Evolutionary conservation across 2,888 invertebrate genomes (phyloP).

Genomic region (Desoria tigrina): DNA sequence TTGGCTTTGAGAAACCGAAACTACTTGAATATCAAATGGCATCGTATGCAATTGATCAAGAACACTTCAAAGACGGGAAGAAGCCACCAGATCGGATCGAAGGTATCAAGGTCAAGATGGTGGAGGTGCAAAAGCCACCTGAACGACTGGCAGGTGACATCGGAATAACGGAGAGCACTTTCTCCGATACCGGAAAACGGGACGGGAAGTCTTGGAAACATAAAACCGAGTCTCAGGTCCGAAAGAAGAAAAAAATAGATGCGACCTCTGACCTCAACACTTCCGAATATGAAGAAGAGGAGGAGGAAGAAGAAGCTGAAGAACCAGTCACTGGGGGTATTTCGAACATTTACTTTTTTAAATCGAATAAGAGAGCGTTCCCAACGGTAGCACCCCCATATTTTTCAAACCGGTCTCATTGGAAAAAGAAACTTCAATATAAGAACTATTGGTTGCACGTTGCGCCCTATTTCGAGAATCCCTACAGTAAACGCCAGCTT

Average conservation of each 20-base stretch:
- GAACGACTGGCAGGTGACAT: background rate
- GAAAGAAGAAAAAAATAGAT: background rate
- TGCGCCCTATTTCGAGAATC: no score
- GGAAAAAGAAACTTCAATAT: no score
- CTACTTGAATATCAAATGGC: conserved; percentile 36
- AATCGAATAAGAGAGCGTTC: no score
- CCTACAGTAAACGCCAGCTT: no score
- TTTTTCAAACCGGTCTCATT: no score
- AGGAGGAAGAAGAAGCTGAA: background rate
- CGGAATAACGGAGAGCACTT: no score
- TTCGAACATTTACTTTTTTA: no score
- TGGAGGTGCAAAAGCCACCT: background rate
- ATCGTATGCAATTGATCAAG: conserved; percentile 34
- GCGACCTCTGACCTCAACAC: background rate
- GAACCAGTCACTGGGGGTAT: no score
- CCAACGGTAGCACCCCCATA: no score
- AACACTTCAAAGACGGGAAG: conserved; percentile 27
- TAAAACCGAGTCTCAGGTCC: background rate
- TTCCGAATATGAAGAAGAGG: conserved; percentile 1
- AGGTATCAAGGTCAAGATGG: background rate
- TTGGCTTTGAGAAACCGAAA: conserved; percentile 40
- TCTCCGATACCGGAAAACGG: no score
- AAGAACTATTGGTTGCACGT: no score
- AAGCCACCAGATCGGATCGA: conserved; percentile 10
- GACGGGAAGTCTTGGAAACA: no score